A percentile compares a stretch with the other conserved stretches of the same genome.
Evolutionary conservation across 2,888 invertebrate genomes (phyloP).

Genomic region (Leucophenga montana): DNA sequence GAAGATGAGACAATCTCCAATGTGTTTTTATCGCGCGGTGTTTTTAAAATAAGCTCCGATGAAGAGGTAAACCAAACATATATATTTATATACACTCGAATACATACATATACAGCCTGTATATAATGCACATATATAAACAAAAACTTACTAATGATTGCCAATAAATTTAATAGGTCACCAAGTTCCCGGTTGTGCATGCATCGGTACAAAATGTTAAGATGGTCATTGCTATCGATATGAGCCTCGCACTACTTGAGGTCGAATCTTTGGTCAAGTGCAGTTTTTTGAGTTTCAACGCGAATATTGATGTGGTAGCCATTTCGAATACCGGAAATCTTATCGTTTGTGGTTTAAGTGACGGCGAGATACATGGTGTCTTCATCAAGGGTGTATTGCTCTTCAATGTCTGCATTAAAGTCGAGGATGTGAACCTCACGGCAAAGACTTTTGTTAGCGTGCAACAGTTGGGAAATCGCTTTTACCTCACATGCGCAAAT

Average conservation of each 20-base stretch:
- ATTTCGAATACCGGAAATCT: conserved; percentile 69
- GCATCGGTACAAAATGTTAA: conserved; percentile 68
- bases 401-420: conserved; percentile 64
- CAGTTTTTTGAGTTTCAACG: conserved; percentile 64
- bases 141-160: not conserved
- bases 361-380: conserved; percentile 71
- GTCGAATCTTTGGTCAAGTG: conserved; percentile 70
- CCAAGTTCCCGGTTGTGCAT: conserved; percentile 62
- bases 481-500: conserved; percentile 66
- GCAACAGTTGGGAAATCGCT: conserved; percentile 55
- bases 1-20: conserved; percentile 72
- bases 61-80: conserved; percentile 53
- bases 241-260: conserved; percentile 66
- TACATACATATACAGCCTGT: too few species aligned
- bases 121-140: not conserved
- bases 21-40: conserved; percentile 68
- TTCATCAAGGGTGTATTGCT: conserved; percentile 68
- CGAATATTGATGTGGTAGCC: conserved; percentile 65
- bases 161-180: conserved; percentile 53
- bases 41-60: conserved; percentile 69
- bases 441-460: conserved; percentile 63
- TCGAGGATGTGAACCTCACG: conserved; percentile 60
- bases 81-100: not conserved
- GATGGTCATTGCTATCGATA: conserved; percentile 70
- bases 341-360: conserved; percentile 68